Evolutionary conservation across 2,888 invertebrate genomes (phyloP).

Genomic region (Nemurella pictetii): DNA sequence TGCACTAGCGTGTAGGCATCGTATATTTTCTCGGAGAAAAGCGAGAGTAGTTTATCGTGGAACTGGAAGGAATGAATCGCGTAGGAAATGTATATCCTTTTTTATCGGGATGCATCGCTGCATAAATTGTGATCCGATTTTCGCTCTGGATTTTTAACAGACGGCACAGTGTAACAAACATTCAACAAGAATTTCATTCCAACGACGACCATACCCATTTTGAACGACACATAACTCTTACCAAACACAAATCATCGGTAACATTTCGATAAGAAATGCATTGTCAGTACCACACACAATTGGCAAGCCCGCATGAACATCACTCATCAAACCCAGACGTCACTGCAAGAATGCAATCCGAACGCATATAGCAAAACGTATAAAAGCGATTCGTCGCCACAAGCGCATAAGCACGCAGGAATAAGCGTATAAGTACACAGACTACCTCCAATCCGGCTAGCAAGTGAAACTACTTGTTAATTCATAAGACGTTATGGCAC

Average conservation of each 20-base stretch:
- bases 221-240: neutral
- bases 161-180: neutral
- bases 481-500: neutral
- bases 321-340: too few relatives aligned
- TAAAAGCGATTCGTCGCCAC: neutral
- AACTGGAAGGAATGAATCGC: neutral
- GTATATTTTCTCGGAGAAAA: neutral
- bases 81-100: neutral
- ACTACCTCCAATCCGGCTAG: neutral
- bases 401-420: neutral
- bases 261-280: neutral
- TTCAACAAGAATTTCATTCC: neutral
- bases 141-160: neutral
- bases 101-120: neutral
- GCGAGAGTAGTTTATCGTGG: neutral
- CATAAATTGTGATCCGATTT: neutral
- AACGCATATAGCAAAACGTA: too few relatives aligned
- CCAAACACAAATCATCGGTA: neutral
- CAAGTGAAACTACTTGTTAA: neutral
- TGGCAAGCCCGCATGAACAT: neutral
- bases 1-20: neutral
- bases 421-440: too few relatives aligned
- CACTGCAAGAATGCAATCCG: neutral
- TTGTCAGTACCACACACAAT: neutral
- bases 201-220: neutral